phyloP scores from a whole-genome alignment of 1,140 invertebrate species.

The Brachionus asplanchnoidis region DNA sequence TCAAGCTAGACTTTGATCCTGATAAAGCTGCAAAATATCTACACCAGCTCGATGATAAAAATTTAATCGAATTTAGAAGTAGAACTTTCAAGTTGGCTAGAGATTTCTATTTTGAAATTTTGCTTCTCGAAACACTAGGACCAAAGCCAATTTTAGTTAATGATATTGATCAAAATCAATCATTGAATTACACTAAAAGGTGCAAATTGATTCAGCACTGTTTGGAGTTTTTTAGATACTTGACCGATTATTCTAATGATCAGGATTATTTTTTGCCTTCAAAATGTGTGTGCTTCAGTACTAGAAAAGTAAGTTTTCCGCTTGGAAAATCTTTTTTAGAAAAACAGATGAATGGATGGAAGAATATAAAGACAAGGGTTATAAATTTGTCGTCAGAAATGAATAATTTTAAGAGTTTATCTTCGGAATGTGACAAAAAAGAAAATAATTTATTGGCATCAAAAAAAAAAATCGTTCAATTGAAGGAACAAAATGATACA shows the following conservation, averaged over 20 bases:
- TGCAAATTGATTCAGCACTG: neutral
- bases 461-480: neutral
- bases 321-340: neutral
- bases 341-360: neutral
- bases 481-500: neutral
- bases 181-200: neutral
- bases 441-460: neutral
- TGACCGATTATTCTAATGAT: neutral
- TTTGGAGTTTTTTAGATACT: neutral
- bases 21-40: neutral
- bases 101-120: conserved; percentile 1
- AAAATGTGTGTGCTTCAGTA: neutral
- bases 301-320: neutral
- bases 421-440: neutral
- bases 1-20: neutral
- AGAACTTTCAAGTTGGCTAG: neutral
- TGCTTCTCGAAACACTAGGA: neutral
- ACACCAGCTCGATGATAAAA: neutral
- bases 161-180: neutral
- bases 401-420: neutral
- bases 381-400: neutral
- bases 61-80: neutral
- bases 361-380: neutral
- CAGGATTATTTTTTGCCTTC: neutral
- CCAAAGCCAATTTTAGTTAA: neutral